Percentiles rank a stretch among this genome's conserved stretches.
These are phyloP conservation scores for Calonectris borealis DNA, from an alignment of 2,113 vertebrate genomes.

Conservation along the genomic window DNA sequence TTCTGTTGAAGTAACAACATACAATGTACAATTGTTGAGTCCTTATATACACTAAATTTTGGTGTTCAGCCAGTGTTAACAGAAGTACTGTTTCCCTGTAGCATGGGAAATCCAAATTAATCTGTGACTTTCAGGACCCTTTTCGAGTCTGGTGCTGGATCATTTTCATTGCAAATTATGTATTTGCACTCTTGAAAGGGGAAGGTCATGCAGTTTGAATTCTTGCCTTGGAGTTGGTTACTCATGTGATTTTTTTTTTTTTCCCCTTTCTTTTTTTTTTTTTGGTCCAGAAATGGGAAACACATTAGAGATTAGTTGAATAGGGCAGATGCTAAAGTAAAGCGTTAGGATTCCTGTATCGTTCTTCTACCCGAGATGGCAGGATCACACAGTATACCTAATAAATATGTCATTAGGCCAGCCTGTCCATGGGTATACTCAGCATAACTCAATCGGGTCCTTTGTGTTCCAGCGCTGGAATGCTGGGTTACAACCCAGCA, in stretches of 20 bases:
- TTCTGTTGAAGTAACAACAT: not conserved
- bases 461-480: not conserved
- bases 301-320: not conserved
- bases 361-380: not conserved
- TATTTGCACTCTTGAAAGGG: not conserved
- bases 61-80: constrained; percentile 45
- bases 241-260: not conserved
- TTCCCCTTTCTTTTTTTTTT: not conserved
- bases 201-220: not conserved
- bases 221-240: not conserved
- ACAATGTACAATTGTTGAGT: constrained; percentile 49
- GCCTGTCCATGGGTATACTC: not conserved
- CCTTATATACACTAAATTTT: constrained; percentile 22
- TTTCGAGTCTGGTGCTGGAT: not conserved
- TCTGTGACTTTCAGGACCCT: constrained; percentile 4
- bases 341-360: not conserved
- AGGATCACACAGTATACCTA: not conserved
- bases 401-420: not conserved
- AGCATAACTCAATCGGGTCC: not conserved
- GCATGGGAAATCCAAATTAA: constrained; percentile 41
- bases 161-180: not conserved
- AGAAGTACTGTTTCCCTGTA: constrained; percentile 13
- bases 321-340: not conserved
- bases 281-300: not conserved
- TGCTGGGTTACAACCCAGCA: not conserved